Percentiles rank a stretch among this genome's conserved stretches.
phyloP scores from a whole-genome alignment of 2,888 invertebrate genomes.

The Aporophyla lueneburgensis region DNA sequence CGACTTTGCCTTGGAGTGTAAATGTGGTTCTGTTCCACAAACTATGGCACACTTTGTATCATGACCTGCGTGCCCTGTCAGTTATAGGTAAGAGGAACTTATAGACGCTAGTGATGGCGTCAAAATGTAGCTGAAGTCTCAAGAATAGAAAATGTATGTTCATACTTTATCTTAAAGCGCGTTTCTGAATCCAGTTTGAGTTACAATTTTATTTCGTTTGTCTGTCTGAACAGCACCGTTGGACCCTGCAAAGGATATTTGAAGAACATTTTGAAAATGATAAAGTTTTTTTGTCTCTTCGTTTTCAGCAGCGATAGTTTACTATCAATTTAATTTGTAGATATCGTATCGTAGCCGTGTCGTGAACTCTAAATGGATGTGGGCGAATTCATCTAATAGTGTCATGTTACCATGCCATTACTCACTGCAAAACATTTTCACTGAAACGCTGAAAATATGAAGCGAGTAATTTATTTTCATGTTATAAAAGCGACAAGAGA shows the following conservation, averaged over 20 bases:
- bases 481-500: constrained; percentile 59
- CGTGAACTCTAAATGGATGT: constrained; percentile 64
- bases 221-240: too few relatives aligned
- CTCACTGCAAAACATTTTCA: constrained; percentile 82
- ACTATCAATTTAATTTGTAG: neutral
- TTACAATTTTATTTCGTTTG: too few relatives aligned
- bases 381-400: constrained; percentile 79
- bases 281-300: neutral
- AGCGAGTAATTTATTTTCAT: constrained; percentile 74
- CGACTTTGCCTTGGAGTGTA: too few relatives aligned
- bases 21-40: too few relatives aligned
- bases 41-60: too few relatives aligned
- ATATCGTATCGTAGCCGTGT: constrained; percentile 63
- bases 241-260: neutral
- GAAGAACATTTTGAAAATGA: neutral
- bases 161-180: too few relatives aligned
- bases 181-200: too few relatives aligned
- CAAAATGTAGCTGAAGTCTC: too few relatives aligned
- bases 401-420: constrained; percentile 82
- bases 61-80: too few relatives aligned
- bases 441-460: constrained; percentile 71
- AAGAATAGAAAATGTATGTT: too few relatives aligned
- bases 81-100: too few relatives aligned
- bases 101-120: too few relatives aligned
- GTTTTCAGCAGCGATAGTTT: neutral